Base-by-base conservation (phyloP, 2,113 vertebrate species). In the Pimephales promelas region DNA sequence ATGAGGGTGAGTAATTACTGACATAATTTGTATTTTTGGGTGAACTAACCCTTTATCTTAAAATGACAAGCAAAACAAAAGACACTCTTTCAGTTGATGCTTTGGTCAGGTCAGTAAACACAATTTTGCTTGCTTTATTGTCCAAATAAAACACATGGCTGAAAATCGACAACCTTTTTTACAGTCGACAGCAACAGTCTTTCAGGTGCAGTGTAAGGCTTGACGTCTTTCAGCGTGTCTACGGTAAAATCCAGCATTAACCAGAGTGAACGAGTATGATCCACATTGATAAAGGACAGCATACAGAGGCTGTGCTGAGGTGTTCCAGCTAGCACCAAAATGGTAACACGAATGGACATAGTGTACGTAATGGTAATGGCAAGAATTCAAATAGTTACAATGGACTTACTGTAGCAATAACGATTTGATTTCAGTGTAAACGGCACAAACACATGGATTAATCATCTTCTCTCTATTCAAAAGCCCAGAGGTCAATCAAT, bases 141-240 rank as follows among this genome's bases (percentile, higher is more conserved):
- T 86, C 86, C 34, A 66, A 84, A 90, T 90, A 92, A 93, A 90
- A 88, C 88, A 91, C 90, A 92, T 85, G 86, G 89, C 89, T 88
- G 89, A 88, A 92, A 78, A 89, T 85, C 54, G 49, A 81, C 78
- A 78, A 86, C 57, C 86, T 86, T 86, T 84, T 83, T 83, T 84
- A 85, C 88, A 92, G 87, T 89, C 88, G 90, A 89, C 89, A 92
- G 87, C 92, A 93, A 92, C 91, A 92, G 92, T 93, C 93, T 92
- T 91, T 88, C 81, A 86, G 71, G 87, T 92, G 87, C 89, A 92
- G 90, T 90, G 92, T 94, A 94, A 95, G 93, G 93, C 94, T 91
- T 93, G 89, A 88, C 89, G 88, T 92, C 86, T 90, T 89, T 87
- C 66, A 89, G 75, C 85, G 83, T 85, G 76, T 91, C 87, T 92